Percentiles rank a stretch among this genome's conserved stretches.
Conservation (phyloP, 1,140 invertebrate species). For the Leptinotarsa undecemlineata region DNA sequence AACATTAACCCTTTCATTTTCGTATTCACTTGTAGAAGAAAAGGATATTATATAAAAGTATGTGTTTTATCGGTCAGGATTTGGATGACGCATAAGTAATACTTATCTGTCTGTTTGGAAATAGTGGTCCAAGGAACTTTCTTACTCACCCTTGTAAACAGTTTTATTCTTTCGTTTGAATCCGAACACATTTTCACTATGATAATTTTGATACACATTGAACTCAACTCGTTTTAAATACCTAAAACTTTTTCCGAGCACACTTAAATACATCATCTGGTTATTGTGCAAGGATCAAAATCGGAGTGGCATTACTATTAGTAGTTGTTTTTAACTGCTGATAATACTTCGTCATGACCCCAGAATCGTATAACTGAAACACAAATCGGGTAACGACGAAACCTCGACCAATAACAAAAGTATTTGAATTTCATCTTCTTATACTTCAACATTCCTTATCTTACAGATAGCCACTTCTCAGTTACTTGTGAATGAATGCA, state of each 20-base stretch:
- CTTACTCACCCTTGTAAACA: constrained; percentile 29
- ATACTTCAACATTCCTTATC: no score
- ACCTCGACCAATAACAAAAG: background rate
- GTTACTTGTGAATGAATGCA: no score
- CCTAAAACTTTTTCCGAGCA: background rate
- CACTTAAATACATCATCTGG: background rate
- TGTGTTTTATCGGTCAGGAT: background rate
- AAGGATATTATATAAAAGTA: no score
- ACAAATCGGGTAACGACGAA: constrained; percentile 1
- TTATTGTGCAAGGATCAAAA: no score
- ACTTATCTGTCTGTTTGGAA: no score
- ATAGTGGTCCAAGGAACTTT: no score
- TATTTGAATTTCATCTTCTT: no score
- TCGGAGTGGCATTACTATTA: no score
- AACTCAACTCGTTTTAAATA: background rate
- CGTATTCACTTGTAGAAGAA: background rate
- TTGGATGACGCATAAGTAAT: background rate
- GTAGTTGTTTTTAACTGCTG: background rate
- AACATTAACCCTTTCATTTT: no score
- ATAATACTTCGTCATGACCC: constrained; percentile 7
- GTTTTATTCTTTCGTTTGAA: constrained; percentile 40
- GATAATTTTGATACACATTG: constrained; percentile 33
- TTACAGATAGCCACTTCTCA: no score
- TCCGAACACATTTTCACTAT: constrained; percentile 49
- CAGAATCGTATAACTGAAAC: background rate